Conservation (phyloP, 2,113 vertebrate genomes). For the Penelope pileata region DNA sequence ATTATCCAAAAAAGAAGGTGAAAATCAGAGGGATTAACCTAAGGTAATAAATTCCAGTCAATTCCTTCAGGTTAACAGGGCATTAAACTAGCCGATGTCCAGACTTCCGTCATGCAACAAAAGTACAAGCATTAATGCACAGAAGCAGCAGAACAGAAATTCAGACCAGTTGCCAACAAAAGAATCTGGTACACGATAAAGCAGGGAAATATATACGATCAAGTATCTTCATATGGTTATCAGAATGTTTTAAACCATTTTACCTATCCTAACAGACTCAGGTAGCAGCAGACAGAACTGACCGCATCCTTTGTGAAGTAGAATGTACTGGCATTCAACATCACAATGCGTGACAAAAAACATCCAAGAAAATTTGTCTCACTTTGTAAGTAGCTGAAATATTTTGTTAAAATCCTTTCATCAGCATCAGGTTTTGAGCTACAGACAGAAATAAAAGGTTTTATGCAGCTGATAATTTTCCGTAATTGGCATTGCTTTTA, state of each 20-base stretch:
- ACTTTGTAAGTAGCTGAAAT: not conserved
- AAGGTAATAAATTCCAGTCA: not conserved
- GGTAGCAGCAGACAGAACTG: not conserved
- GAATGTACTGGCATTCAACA: not conserved
- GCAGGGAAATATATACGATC: not conserved
- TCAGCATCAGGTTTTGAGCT: not conserved
- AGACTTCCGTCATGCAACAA: not conserved
- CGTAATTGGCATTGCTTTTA: not conserved
- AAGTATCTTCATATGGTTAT: not conserved
- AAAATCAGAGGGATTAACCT: conserved; percentile 33
- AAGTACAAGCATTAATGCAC: not conserved
- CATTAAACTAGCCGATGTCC: not conserved
- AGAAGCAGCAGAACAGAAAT: not conserved
- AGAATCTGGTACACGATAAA: not conserved
- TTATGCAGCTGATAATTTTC: not conserved
- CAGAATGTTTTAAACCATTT: not conserved
- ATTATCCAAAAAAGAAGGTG: conserved; percentile 3
- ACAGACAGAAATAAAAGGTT: not conserved
- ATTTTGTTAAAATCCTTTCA: not conserved
- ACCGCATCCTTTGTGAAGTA: not conserved
- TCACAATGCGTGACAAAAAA: not conserved
- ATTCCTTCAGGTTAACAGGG: not conserved
- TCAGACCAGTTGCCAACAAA: not conserved
- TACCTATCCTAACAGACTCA: not conserved
- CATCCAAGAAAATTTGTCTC: not conserved